Base-by-base conservation (phyloP, 2,888 invertebrate species). In the Apomyelois bistriatella region DNA sequence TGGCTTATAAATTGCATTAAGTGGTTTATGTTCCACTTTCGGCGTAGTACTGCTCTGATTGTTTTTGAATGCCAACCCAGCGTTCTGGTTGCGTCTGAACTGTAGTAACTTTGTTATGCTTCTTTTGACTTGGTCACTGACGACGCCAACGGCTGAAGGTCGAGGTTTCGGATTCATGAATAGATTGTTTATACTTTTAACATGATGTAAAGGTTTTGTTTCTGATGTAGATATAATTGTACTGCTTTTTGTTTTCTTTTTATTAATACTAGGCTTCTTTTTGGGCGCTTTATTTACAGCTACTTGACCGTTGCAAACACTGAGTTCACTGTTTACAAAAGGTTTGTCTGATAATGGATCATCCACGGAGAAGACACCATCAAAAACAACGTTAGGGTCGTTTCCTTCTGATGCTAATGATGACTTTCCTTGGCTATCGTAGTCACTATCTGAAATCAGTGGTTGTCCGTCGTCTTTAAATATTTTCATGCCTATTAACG, bases 281-380 rank as follows among this genome's bases (percentile, higher is more conserved):
- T 50, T 56, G 46, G 54, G 46, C 16, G 17, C 22, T 43, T 48
- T 32, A n/a, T 56, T 56, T 10, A 57, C 36, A 30, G 57, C 54
- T 0, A 58, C 58, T 38, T 63, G 52, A 8, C 59, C 55, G 22
- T 60, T 53, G 15, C 38, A 22, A n/a, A 58, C 48, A 28, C 38
- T 46, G 3, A 58, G 12, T 43, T 57, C 56, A 8, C 48, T 47
- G 12, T 54, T 22, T 1, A 55, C 35, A 43, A 53, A 36, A 9
- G 22, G 32, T 17, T 40, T 55, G 16, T 58, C 55, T 3, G 53
- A 52, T 41, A 59, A 6, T 15, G 46, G 52, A 13, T 60, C 58
- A n/a, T 83, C 85, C 77, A 85, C 83, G 17, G 78, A 76, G 54
- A 73, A 85, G 10, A 80, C 58, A 15, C 82, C 82, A 53, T 86